Conservation (phyloP, 2,797 vertebrate species). For the Crenichthys baileyi region DNA sequence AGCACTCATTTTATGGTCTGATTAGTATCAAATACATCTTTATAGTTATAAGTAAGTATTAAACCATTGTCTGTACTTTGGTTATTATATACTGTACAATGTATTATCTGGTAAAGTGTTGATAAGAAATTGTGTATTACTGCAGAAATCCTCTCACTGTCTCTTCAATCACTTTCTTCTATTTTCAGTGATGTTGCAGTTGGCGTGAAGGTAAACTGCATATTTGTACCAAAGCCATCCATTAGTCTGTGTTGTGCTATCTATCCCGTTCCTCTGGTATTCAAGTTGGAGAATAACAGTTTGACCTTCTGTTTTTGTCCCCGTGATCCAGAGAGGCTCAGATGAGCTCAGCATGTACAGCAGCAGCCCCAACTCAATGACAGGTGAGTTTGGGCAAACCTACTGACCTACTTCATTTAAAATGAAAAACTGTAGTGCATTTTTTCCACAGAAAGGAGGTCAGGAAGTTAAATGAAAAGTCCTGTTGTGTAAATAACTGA, state of each 20-base stretch:
- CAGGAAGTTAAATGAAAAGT: background rate
- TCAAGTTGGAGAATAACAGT: background rate
- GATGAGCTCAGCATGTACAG: constrained; percentile 97
- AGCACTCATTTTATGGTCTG: background rate
- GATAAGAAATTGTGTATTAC: background rate
- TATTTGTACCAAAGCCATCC: background rate
- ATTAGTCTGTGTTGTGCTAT: background rate
- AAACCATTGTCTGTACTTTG: background rate
- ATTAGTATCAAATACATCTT: background rate
- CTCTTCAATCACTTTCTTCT: background rate
- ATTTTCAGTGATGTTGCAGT: constrained; percentile 77
- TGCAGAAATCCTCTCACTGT: background rate
- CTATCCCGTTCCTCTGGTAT: background rate
- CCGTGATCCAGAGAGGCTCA: constrained; percentile 90
- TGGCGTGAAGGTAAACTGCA: constrained; percentile 73
- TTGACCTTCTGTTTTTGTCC: background rate
- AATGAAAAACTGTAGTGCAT: background rate
- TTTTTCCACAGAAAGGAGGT: background rate
- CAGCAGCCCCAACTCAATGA: constrained; percentile 92
- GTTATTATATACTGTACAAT: background rate
- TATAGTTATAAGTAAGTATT: background rate
- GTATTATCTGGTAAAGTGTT: background rate
- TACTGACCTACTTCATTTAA: background rate
- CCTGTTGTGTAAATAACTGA: background rate
- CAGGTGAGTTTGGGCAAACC: constrained; percentile 81